phyloP scores from a whole-genome alignment of 2,888 invertebrate species.

The Athetis lepigone region DNA sequence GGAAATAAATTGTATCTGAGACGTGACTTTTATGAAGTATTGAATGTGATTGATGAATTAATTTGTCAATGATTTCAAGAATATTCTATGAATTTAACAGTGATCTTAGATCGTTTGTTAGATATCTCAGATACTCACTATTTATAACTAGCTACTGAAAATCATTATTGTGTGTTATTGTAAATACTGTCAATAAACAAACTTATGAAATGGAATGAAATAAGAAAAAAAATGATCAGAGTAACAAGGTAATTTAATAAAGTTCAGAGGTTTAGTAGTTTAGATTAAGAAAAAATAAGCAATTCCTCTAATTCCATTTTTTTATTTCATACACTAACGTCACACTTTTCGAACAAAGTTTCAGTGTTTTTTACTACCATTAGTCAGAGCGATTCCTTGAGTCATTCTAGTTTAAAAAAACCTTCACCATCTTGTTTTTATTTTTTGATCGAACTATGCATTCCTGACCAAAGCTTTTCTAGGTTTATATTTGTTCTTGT shows the following conservation, averaged over 20 bases:
- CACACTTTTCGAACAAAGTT: conserved; percentile 23
- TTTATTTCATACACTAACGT: background rate
- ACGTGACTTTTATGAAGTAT: background rate
- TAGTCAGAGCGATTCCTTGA: conserved; percentile 47
- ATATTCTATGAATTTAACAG: background rate
- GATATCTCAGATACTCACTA: too few relatives aligned
- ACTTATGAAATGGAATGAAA: too few relatives aligned
- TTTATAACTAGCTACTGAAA: too few relatives aligned
- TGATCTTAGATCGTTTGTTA: background rate
- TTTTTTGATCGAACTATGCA: conserved; percentile 7
- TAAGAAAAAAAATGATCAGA: too few relatives aligned
- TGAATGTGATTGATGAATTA: background rate
- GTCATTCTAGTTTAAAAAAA: conserved; percentile 23
- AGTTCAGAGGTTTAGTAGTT: background rate
- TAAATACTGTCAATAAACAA: too few relatives aligned
- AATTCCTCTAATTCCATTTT: too few relatives aligned
- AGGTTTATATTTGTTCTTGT: background rate
- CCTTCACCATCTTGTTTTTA: conserved; percentile 26
- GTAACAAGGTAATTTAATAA: too few relatives aligned
- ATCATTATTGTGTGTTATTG: too few relatives aligned
- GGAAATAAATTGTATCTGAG: background rate
- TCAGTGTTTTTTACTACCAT: conserved; percentile 46
- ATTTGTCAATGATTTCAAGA: background rate
- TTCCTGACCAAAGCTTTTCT: background rate
- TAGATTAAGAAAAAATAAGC: conserved; percentile 14